These are phyloP conservation scores for Pterostichus madidus DNA, from an alignment of 2,888 invertebrate species.

Conservation along the genomic window DNA sequence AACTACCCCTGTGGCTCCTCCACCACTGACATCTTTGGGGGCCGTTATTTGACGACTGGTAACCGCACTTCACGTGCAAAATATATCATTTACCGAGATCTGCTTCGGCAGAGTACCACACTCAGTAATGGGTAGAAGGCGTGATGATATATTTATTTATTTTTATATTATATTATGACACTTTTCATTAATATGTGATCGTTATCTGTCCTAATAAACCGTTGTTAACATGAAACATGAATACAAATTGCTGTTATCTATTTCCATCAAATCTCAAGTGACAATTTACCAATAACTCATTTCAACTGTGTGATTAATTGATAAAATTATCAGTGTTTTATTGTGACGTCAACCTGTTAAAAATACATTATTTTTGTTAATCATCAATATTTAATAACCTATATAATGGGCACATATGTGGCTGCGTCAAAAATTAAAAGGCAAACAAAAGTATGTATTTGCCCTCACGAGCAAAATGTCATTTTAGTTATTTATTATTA, in stretches of 20 bases:
- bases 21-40: too few relatives aligned
- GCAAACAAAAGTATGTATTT: too few relatives aligned
- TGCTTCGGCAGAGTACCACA: too few relatives aligned
- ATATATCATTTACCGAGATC: too few relatives aligned
- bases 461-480: neutral
- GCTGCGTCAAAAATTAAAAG: neutral
- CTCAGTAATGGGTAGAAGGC: too few relatives aligned
- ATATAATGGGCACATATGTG: neutral
- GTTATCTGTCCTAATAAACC: too few relatives aligned
- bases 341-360: slow-evolving; percentile 23
- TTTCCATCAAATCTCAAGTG: slow-evolving; percentile 10
- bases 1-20: too few relatives aligned
- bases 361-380: slow-evolving; percentile 18
- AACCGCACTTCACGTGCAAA: too few relatives aligned
- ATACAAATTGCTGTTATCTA: neutral
- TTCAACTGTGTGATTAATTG: neutral
- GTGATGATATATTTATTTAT: too few relatives aligned
- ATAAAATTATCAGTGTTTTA: neutral
- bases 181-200: too few relatives aligned
- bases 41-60: too few relatives aligned
- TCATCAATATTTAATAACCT: neutral
- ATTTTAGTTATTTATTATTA: slow-evolving; percentile 4
- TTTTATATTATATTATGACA: too few relatives aligned
- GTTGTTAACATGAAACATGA: neutral
- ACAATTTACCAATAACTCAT: neutral